A percentile compares a stretch with the other conserved stretches of the same genome.
These are phyloP conservation scores for Patagioenas fasciata DNA, from an alignment of 2,113 vertebrate genomes.

Conservation along the genomic window DNA sequence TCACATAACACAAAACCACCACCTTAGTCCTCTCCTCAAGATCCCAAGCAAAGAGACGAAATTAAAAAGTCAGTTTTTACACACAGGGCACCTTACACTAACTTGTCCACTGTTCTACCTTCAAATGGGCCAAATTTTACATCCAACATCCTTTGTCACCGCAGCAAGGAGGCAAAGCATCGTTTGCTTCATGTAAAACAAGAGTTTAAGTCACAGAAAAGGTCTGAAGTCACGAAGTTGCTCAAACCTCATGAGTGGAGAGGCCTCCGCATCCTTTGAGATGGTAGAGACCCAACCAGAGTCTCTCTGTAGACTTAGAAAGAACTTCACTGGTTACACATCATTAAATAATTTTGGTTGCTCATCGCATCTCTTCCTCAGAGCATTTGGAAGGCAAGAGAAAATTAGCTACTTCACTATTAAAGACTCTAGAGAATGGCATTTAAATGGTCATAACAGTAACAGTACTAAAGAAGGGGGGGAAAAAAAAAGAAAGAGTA, in stretches of 20 bases:
- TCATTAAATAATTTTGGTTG: neutral
- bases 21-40: neutral
- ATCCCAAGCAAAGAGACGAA: neutral
- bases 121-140: neutral
- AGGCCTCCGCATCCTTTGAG: neutral
- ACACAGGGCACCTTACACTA: neutral
- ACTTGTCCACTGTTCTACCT: neutral
- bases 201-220: neutral
- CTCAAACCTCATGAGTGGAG: neutral
- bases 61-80: neutral
- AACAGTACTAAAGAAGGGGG: too few species aligned
- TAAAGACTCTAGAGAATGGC: neutral
- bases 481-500: neutral
- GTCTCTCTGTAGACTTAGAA: neutral
- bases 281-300: neutral
- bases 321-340: neutral
- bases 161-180: neutral
- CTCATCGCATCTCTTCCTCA: neutral
- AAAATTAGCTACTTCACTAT: neutral
- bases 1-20: neutral
- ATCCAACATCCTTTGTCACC: neutral
- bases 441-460: neutral
- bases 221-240: neutral
- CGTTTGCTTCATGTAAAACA: rapidly evolving
- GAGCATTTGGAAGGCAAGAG: neutral